phyloP scores from a whole-genome alignment of 2,113 vertebrate species.

The Bombycilla garrulus region DNA sequence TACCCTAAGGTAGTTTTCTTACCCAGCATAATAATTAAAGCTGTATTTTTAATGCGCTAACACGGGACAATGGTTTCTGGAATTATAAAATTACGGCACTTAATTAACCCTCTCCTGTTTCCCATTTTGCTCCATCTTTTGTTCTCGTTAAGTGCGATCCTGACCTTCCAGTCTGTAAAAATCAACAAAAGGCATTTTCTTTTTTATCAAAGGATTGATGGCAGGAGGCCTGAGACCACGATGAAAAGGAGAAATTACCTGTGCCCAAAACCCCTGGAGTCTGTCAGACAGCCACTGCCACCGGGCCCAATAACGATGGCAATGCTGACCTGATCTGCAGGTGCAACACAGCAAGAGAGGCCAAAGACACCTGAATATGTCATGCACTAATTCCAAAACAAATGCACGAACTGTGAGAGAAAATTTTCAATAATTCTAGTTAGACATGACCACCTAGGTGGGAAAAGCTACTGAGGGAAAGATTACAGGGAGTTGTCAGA shows the following conservation, averaged over 20 bases:
- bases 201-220: conserved; percentile 64
- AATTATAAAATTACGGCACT: neutral
- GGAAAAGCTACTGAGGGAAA: neutral
- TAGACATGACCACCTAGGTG: neutral
- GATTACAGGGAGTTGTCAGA: neutral
- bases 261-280: neutral
- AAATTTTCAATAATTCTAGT: neutral
- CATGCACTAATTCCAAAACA: neutral
- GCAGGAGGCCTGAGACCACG: neutral
- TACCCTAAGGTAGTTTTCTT: neutral
- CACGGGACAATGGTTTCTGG: neutral
- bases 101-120: conserved; percentile 33
- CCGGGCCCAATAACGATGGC: neutral
- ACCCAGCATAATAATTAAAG: conserved; percentile 21
- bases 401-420: neutral
- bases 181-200: conserved; percentile 34
- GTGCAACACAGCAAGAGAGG: neutral
- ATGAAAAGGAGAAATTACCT: neutral
- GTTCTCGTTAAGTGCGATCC: conserved; percentile 31
- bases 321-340: neutral
- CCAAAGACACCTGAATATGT: neutral
- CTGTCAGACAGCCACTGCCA: neutral
- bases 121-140: conserved; percentile 1
- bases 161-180: conserved; percentile 50
- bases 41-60: neutral